Conservation (phyloP, 2,113 vertebrate species). For the Anser cygnoides region DNA sequence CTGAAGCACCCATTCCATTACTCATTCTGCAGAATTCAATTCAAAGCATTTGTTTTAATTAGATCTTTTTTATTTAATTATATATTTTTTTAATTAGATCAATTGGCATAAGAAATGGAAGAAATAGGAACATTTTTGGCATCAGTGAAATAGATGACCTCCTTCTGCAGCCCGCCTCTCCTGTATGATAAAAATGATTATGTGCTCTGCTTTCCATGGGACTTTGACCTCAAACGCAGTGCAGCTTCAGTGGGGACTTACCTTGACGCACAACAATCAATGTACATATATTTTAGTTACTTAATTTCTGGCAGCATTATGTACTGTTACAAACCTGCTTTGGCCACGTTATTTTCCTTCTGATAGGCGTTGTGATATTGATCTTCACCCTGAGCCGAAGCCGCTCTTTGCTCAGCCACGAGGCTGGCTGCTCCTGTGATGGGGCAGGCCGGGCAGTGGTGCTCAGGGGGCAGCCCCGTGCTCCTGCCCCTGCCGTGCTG, state of each 20-base stretch:
- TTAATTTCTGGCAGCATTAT: neutral
- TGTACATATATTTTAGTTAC: too few relatives aligned
- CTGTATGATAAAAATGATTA: too few relatives aligned
- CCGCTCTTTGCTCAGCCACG: rapidly evolving
- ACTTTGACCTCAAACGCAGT: neutral
- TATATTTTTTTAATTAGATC: neutral
- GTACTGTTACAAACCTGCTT: neutral
- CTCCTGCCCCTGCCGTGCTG: neutral
- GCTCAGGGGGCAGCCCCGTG: too few relatives aligned
- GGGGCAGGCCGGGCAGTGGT: too few relatives aligned
- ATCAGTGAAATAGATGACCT: neutral
- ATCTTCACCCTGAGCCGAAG: neutral
- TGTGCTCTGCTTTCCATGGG: neutral
- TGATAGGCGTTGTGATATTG: neutral
- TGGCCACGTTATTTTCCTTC: neutral
- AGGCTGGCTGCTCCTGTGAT: neutral
- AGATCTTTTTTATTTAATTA: neutral
- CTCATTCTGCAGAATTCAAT: neutral
- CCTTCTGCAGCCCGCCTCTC: neutral
- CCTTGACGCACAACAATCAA: neutral
- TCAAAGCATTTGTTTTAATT: neutral
- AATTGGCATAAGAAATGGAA: neutral
- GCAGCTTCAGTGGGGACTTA: neutral
- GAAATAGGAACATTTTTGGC: neutral
- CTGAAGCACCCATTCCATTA: neutral